phyloP scores from a whole-genome alignment of 2,888 invertebrate genomes.

The Meandrusa payeni region DNA sequence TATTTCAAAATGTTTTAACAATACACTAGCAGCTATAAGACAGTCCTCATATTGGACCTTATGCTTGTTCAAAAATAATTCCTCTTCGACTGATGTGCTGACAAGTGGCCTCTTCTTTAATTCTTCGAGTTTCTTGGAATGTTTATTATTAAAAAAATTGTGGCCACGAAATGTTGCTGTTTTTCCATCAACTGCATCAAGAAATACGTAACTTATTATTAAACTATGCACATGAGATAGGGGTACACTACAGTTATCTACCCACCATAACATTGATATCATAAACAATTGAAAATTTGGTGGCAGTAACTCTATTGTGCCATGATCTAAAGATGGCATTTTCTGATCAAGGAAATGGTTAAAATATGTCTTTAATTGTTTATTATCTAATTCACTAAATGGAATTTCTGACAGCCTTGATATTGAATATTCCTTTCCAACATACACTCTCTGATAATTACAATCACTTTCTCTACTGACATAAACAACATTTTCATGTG shows the following conservation, averaged over 20 bases:
- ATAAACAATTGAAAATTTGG: conserved; percentile 81
- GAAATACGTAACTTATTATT: conserved; percentile 77
- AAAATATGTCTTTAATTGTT: conserved; percentile 59
- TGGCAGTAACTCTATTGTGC: conserved; percentile 69
- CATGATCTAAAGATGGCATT: conserved; percentile 53
- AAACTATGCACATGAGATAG: conserved; percentile 79
- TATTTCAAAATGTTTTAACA: conserved; percentile 81
- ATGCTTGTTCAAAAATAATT: conserved; percentile 65
- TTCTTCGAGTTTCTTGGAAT: conserved; percentile 55
- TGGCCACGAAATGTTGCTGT: conserved; percentile 78
- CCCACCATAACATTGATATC: conserved; percentile 82
- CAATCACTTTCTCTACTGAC: conserved; percentile 56
- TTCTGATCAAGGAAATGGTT: conserved; percentile 67
- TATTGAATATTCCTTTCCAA: conserved; percentile 46
- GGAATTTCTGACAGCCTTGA: conserved; percentile 41
- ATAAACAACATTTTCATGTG: conserved; percentile 53
- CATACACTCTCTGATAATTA: conserved; percentile 47
- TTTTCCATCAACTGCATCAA: conserved; percentile 80
- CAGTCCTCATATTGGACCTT: conserved; percentile 80
- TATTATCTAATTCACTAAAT: conserved; percentile 45
- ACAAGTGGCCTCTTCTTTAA: conserved; percentile 38
- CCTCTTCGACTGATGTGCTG: conserved; percentile 34
- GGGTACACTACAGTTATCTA: conserved; percentile 57
- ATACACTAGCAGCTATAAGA: conserved; percentile 77
- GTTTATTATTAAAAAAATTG: conserved; percentile 67